Base-by-base conservation (phyloP, 2,113 vertebrate genomes). In the Leptobrachium leishanense region DNA sequence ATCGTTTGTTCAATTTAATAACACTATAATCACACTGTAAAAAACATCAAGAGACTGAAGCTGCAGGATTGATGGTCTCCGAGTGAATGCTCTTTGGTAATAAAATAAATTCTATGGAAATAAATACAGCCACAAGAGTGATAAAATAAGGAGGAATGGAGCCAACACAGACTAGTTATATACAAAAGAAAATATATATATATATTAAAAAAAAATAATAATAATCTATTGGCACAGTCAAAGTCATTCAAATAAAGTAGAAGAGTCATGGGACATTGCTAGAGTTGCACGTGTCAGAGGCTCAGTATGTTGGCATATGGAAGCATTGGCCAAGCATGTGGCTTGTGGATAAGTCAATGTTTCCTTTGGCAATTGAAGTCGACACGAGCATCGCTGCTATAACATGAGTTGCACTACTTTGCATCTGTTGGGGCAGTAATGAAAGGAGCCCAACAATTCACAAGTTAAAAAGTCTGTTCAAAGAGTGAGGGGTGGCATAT, bases 1-100 rank as follows among this genome's bases (percentile, higher is more conserved):
- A n/a, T 81, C 77, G 65, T 87, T 88, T 89, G 88, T 86, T 88
- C 86, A 73, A 77, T 80, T 85, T 76, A 74, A 74, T 68, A 73
- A 85, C 76, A 73, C 53, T 42, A 75, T 6, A 82, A 82, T 82
- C 59, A 83, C 77, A 57, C 72, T 68, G 76, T 82, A 68, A 82
- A 63, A 87, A 83, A 67, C 77, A 86, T 75, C 67, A 75, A 79
- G 65, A 85, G 78, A 75, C 64, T 31, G 59, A 81, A 82, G 77
- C 70, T 70, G 84, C 68, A 46, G 68, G 9, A 6, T 41, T 65
- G 4, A n/a, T 2, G 3, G 39, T 71, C 31, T 71, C 10, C 71
- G 68, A 66, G 10, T 59, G 40, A 40, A 78, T 65, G 43, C n/a
- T 79, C 54, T 79, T 81, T 81, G 83, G 75, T 71, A 20, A 11